Evolutionary conservation across 2,888 invertebrate genomes (phyloP), one percentile per base, ranked within the genome.

Genomic region (Onthophagus sagittarius): DNA sequence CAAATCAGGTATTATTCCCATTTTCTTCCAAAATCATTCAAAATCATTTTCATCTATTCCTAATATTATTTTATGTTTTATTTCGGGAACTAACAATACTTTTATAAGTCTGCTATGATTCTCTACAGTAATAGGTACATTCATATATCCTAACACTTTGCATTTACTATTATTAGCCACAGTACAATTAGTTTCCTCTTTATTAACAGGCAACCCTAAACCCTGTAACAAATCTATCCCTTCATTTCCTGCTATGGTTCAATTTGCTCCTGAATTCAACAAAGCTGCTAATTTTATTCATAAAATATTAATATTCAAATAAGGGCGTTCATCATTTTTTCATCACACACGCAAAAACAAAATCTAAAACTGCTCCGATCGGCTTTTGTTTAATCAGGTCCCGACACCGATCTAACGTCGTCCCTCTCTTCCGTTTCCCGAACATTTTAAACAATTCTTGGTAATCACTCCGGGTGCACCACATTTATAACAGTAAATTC

Each of bases 1-100:
- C 23, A 76, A 32, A 67, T 76, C 71, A 5, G 76, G 76, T 32
- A 76, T 70, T 39, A 76, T 70, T n/a, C 73, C 74, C 74, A 76
- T 76, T 7, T 2, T 11, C 5, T 31, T 15, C 75, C 75, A 76
- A 64, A 76, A 76, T n/a, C n/a, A n/a, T n/a, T n/a, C n/a, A n/a
- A n/a, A n/a, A n/a, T n/a, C n/a, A n/a, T n/a, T n/a, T n/a, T n/a
- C n/a, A 62, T 76, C 71, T 15, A 71, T 62, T 4, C 76, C 76
- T 53, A 76, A 63, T 11, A 76, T 64, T 7, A 76, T 15, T 1
- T 14, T 23, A 67, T 76, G 73, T 1, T n/a, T 11, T 9, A 76
- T 13, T 0, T 13, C 63, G 0, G 76, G 76, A 11, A 76, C 64
- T n/a, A 76, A 65, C n/a, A 39, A 62, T n/a, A 33, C 7, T 13